phyloP scores from a whole-genome alignment of 2,113 vertebrate genomes.

The Notothenia coriiceps region DNA sequence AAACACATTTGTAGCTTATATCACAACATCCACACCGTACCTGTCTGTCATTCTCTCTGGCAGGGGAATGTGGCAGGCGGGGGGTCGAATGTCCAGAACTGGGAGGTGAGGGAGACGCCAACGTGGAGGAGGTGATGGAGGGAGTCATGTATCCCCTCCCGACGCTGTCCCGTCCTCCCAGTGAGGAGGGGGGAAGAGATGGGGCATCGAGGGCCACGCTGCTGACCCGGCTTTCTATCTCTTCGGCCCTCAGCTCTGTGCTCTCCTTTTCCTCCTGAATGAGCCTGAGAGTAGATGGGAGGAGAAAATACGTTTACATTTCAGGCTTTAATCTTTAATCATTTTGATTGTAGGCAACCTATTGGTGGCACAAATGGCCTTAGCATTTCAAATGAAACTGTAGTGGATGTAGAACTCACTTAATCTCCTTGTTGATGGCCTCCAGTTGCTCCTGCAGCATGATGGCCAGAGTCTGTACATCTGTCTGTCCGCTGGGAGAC shows the following conservation, averaged over 20 bases:
- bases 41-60: slow-evolving; percentile 89
- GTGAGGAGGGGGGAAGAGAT: slow-evolving; percentile 83
- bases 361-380: not conserved
- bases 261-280: slow-evolving; percentile 96
- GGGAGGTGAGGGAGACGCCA: slow-evolving; percentile 92
- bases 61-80: slow-evolving; percentile 90
- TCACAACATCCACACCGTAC: slow-evolving; percentile 49
- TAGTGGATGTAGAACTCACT: slow-evolving; percentile 80
- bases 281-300: slow-evolving; percentile 77
- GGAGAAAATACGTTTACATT: not conserved
- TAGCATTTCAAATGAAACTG: not conserved
- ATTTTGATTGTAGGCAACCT: not conserved
- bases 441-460: slow-evolving; percentile 96
- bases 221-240: slow-evolving; percentile 93
- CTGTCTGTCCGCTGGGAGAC: slow-evolving; percentile 93
- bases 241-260: slow-evolving; percentile 91
- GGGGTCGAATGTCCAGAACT: slow-evolving; percentile 94
- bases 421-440: slow-evolving; percentile 96
- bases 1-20: not conserved
- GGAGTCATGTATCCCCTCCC: slow-evolving; percentile 89
- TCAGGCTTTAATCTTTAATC: not conserved
- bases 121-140: slow-evolving; percentile 92
- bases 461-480: slow-evolving; percentile 93
- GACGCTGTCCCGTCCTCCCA: slow-evolving; percentile 80
- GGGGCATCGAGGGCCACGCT: slow-evolving; percentile 89